Evolutionary conservation across 2,797 vertebrate species (phyloP).

Genomic region (Bryconaethiops microstoma): DNA sequence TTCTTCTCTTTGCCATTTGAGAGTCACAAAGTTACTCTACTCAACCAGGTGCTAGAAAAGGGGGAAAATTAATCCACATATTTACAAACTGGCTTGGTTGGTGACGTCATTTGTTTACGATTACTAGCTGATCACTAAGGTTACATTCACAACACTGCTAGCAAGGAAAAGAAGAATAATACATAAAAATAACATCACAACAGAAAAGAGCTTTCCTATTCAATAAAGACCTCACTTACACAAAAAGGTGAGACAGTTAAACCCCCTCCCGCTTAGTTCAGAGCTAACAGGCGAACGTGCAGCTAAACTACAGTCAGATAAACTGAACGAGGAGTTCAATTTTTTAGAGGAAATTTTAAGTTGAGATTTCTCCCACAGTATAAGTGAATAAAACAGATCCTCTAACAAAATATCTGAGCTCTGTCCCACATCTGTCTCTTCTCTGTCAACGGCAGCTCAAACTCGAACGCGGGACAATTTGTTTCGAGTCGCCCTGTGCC

Average conservation of each 20-base stretch:
- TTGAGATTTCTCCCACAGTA: neutral
- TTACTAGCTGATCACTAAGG: neutral
- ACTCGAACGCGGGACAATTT: constrained; percentile 18
- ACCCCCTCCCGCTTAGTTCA: neutral
- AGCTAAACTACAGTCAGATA: neutral
- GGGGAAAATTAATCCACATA: neutral
- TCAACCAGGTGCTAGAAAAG: neutral
- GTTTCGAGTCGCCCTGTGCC: neutral
- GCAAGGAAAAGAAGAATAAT: neutral
- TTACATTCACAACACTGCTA: neutral
- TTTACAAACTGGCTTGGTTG: neutral
- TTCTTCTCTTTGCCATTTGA: constrained; percentile 72
- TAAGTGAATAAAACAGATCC: neutral
- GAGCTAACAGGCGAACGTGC: neutral
- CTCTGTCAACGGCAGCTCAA: neutral
- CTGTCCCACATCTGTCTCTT: neutral
- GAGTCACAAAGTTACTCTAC: neutral
- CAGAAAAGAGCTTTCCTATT: neutral
- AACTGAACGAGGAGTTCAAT: neutral
- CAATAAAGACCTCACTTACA: neutral
- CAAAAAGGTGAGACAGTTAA: neutral
- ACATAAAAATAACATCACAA: neutral
- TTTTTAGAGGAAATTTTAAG: neutral
- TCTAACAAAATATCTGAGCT: neutral
- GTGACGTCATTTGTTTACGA: too few relatives aligned